Evolutionary conservation across 2,797 vertebrate species (phyloP).

Genomic region (Enteromius trimaculatus): DNA sequence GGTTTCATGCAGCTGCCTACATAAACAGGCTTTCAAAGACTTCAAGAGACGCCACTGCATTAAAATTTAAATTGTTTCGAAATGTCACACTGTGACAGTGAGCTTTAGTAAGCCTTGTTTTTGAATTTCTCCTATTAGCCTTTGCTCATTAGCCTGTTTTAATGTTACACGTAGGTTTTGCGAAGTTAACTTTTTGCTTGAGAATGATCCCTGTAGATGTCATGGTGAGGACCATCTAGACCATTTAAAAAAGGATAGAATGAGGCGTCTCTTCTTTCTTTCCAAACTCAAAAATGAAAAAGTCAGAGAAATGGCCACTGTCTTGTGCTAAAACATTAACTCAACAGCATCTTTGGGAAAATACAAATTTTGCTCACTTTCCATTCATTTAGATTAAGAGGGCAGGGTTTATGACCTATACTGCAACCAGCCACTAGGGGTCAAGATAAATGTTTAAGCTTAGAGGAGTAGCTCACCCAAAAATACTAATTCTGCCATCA

Average conservation of each 20-base stretch:
- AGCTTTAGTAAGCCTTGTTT: slow-evolving; percentile 5
- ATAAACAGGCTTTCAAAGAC: slow-evolving; percentile 42
- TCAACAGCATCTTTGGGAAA: not conserved
- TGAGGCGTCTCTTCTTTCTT: not conserved
- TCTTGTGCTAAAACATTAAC: not conserved
- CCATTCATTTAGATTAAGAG: not conserved
- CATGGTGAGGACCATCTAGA: not conserved
- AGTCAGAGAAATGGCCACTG: not conserved
- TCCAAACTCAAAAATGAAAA: not conserved
- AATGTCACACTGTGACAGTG: slow-evolving; percentile 32
- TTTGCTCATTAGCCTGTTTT: slow-evolving; percentile 23
- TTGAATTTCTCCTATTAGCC: not conserved
- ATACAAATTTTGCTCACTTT: too few relatives aligned
- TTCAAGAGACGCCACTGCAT: slow-evolving; percentile 15
- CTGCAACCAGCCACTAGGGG: not conserved
- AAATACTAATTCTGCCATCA: too few relatives aligned
- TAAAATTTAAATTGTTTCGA: slow-evolving; percentile 33
- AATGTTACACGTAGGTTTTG: slow-evolving; percentile 12
- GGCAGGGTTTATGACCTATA: not conserved
- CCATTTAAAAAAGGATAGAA: not conserved
- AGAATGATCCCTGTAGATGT: slow-evolving; percentile 21
- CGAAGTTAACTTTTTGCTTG: slow-evolving; percentile 29
- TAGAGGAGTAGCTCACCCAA: too few relatives aligned
- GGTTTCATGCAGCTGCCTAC: slow-evolving; percentile 41
- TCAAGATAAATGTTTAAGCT: not conserved